Evolutionary conservation across 2,888 invertebrate genomes (phyloP).

Genomic region (Drosophila atripex): DNA sequence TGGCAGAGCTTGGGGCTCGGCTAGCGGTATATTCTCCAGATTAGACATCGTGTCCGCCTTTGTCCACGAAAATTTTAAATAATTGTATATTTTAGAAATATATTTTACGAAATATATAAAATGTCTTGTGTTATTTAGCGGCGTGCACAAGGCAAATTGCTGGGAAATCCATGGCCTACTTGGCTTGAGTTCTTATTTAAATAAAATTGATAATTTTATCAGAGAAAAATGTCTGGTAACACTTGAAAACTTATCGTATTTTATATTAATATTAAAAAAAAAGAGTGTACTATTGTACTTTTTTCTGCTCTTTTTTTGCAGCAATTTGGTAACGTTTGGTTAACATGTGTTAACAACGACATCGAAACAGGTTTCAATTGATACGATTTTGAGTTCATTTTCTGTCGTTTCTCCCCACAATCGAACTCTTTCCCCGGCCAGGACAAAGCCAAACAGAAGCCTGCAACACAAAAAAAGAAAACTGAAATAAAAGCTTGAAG

Average conservation of each 20-base stretch:
- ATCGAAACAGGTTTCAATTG: constrained; percentile 69
- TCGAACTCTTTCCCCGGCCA: constrained; percentile 27
- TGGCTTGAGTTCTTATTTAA: neutral
- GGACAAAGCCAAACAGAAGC: constrained; percentile 38
- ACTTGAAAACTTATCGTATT: too few species aligned
- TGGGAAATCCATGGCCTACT: constrained; percentile 47
- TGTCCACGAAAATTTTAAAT: constrained; percentile 50
- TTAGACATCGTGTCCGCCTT: constrained; percentile 49
- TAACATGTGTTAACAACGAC: constrained; percentile 72
- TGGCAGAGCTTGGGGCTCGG: constrained; percentile 45
- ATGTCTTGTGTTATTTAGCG: constrained; percentile 16
- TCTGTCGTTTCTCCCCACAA: constrained; percentile 16
- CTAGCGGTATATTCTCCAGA: constrained; percentile 63
- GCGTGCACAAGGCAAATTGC: neutral
- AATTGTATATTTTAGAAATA: constrained; percentile 38
- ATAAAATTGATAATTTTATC: neutral
- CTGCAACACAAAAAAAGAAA: constrained; percentile 27
- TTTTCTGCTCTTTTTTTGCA: constrained; percentile 3
- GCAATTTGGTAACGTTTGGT: constrained; percentile 44
- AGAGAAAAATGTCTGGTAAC: neutral
- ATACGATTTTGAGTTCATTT: constrained; percentile 50
- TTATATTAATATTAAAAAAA: neutral
- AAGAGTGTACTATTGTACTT: neutral
- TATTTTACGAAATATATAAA: constrained; percentile 66
- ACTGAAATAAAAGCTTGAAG: constrained; percentile 48